These are phyloP conservation scores for Sesia apiformis DNA, from an alignment of 2,888 invertebrate species.

Conservation along the genomic window DNA sequence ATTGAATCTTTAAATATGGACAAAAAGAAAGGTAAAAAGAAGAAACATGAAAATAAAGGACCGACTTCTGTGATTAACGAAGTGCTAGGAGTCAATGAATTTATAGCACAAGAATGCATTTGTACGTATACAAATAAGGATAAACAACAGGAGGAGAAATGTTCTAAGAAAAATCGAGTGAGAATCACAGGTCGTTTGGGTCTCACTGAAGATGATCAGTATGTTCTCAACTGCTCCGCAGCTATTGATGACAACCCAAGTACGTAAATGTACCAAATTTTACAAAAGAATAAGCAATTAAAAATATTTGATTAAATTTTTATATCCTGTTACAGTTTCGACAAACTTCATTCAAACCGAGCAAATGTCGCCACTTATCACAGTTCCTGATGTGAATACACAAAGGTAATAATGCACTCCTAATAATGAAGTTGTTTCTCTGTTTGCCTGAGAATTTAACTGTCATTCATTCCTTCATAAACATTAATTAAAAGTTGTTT, in stretches of 20 bases:
- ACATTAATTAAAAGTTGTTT: no score
- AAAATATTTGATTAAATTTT: no score
- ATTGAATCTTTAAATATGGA: conserved; percentile 33
- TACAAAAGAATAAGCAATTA: no score
- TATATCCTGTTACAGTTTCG: no score
- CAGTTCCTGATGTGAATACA: no score
- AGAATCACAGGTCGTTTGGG: conserved; percentile 47
- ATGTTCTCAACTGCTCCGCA: conserved; percentile 46
- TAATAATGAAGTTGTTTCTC: no score
- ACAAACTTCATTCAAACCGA: no score
- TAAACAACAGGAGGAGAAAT: conserved; percentile 1
- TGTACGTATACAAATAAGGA: conserved; percentile 7
- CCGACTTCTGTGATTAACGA: conserved; percentile 5
- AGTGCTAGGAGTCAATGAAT: conserved; percentile 3
- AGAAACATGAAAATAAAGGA: conserved; percentile 2
- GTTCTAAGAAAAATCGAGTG: conserved; percentile 26
- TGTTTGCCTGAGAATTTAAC: no score
- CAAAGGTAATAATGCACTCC: no score
- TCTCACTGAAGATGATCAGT: conserved; percentile 38
- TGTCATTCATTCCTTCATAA: no score
- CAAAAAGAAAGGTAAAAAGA: conserved; percentile 13
- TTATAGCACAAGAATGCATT: conserved; percentile 9
- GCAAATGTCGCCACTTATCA: no score
- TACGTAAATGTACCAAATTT: conserved; percentile 10
- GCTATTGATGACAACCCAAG: conserved; percentile 43